phyloP scores from a whole-genome alignment of 1,140 invertebrate genomes.

The Cotesia chilonis region DNA sequence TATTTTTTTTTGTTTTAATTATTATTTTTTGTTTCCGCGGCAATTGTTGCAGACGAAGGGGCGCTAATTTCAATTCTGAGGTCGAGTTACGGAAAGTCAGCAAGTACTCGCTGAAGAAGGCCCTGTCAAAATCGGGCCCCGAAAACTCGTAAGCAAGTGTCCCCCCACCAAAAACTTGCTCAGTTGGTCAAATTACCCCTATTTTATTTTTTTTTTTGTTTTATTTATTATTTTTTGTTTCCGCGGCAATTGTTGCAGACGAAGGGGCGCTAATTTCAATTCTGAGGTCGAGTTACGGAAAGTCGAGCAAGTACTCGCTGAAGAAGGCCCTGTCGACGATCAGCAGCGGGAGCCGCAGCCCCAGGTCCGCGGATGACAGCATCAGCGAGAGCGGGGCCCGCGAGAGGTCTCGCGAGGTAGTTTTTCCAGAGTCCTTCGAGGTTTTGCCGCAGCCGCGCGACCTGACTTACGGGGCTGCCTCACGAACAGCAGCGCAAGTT shows the following conservation, averaged over 20 bases:
- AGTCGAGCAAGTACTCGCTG: slow-evolving; percentile 27
- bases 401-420: slow-evolving; percentile 52
- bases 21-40: slow-evolving; percentile 43
- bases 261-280: slow-evolving; percentile 59
- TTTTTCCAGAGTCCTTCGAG: slow-evolving; percentile 64
- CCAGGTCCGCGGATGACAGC: slow-evolving; percentile 41
- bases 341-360: slow-evolving; percentile 41
- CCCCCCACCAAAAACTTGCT: slow-evolving; percentile 13
- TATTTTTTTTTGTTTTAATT: slow-evolving; percentile 33
- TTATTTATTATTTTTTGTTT: slow-evolving; percentile 42
- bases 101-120: slow-evolving; percentile 33
- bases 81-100: slow-evolving; percentile 53
- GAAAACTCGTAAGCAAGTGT: too few relatives aligned
- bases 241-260: slow-evolving; percentile 60
- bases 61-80: slow-evolving; percentile 57
- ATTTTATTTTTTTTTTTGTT: slow-evolving; percentile 24
- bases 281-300: slow-evolving; percentile 57
- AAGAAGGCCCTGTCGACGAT: slow-evolving; percentile 36
- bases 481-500: slow-evolving; percentile 75
- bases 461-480: slow-evolving; percentile 57
- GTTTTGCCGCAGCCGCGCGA: slow-evolving; percentile 60
- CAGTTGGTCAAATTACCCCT: slow-evolving; percentile 19
- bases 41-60: slow-evolving; percentile 63
- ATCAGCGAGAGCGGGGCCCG: slow-evolving; percentile 41
- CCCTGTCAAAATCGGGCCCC: background rate